Conservation (phyloP, 2,113 vertebrate genomes). For the Australoheros scitulus region DNA sequence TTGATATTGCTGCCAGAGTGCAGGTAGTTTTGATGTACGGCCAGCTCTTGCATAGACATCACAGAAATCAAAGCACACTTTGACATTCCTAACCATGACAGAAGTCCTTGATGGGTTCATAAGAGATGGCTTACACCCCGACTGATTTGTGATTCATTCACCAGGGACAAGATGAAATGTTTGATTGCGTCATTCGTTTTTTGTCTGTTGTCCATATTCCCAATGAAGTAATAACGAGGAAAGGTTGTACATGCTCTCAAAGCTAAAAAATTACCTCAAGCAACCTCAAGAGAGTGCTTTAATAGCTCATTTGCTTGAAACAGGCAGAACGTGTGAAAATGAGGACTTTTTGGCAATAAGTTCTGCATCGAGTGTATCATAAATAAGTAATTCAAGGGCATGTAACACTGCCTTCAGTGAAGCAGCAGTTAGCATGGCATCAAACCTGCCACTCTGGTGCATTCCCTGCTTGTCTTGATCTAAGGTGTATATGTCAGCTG, state of each 20-base stretch:
- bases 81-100: constrained; percentile 38
- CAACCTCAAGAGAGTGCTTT: not conserved
- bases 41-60: constrained; percentile 32
- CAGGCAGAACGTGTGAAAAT: not conserved
- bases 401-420: not conserved
- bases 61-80: constrained; percentile 56
- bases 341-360: not conserved
- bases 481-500: constrained; percentile 35
- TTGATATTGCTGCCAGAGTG: constrained; percentile 38
- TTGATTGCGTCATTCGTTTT: constrained; percentile 34
- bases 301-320: constrained; percentile 18
- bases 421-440: constrained; percentile 26
- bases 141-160: constrained; percentile 7
- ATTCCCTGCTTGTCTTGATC: constrained; percentile 10
- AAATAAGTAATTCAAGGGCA: constrained; percentile 31
- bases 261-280: not conserved
- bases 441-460: constrained; percentile 24
- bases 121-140: constrained; percentile 7
- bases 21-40: constrained; percentile 44
- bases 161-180: not conserved
- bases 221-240: not conserved
- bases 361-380: constrained; percentile 13
- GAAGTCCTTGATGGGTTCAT: constrained; percentile 45
- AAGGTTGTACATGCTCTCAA: not conserved
- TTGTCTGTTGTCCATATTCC: constrained; percentile 4